These are phyloP conservation scores for Lynx canadensis DNA, from an alignment of 2,113 vertebrate species.

Conservation along the genomic window DNA sequence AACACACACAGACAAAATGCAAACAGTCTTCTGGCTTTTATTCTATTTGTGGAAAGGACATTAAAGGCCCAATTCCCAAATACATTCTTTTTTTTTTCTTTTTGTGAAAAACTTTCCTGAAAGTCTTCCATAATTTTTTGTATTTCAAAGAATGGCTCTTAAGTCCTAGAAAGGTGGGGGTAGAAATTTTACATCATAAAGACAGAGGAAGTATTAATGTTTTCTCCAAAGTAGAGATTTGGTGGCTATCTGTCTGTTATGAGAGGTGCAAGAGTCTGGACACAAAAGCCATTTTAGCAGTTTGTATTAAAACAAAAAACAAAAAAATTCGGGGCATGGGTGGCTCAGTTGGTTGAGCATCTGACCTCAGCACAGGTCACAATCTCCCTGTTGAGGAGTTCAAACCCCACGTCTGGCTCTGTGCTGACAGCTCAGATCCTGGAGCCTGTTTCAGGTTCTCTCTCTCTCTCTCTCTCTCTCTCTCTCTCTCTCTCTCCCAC, in stretches of 20 bases:
- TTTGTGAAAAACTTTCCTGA: not conserved
- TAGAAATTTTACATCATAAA: not conserved
- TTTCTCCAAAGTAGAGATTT: not conserved
- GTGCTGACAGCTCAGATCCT: no score
- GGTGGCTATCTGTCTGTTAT: not conserved
- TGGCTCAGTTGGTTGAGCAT: no score
- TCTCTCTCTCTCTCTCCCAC: no score
- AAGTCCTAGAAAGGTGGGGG: not conserved
- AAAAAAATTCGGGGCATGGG: no score
- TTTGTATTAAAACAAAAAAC: not conserved
- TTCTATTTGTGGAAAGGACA: not conserved
- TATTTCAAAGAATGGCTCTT: not conserved
- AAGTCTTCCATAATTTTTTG: not conserved
- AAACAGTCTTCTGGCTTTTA: not conserved
- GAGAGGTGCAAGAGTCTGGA: not conserved
- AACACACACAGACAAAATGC: not conserved
- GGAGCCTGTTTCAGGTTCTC: no score
- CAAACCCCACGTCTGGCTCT: no score
- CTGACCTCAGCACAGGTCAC: no score
- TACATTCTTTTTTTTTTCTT: not conserved
- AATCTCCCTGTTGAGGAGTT: no score
- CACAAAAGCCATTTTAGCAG: not conserved
- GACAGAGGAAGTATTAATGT: not conserved
- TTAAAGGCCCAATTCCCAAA: not conserved
- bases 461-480: no score